Evolutionary conservation across 2,888 invertebrate species (phyloP), one percentile per base, ranked within the genome.

Genomic region (Noctua janthe): DNA sequence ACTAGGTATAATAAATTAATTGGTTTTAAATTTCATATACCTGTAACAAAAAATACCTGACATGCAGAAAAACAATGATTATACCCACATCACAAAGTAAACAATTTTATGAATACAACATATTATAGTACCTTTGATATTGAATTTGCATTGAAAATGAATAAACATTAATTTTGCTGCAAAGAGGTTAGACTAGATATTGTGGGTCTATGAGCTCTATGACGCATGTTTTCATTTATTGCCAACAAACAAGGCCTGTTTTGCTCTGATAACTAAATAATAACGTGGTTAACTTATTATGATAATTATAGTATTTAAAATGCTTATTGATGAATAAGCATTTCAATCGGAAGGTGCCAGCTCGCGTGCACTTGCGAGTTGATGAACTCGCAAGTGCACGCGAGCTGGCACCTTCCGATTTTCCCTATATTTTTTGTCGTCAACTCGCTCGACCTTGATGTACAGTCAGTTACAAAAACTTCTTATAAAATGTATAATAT

Each of bases 61-160:
- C 3, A 15, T n/a, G n/a, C 13, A 17, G 15, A 47, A 29, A 5
- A 51, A 13, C 2, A 29, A 66, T 56, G 13, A 43, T 43, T 35
- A 51, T 59, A 59, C 4, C 56, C 4, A 59, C n/a, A 59, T n/a
- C 2, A 15, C 15, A 51, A 78, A 43, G 13, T 47, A n/a, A 51
- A 76, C 49, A 47, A 47, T 47, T 67, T 13, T 11, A 67, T 20
- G 15, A 4, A 35, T 59, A 2, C 13, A 71, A 47, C 51, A 23
- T 56, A 54, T 0, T 2, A 29, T 49, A 51, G 11, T 59, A 59
- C n/a, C n/a, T 49, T 78, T 74, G 74, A 67, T 67, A 51, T 51
- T 74, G 8, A 81, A 49, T 71, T 81, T 49, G 64, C 62, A 80
- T 74, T 23, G 54, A 17, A 64, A 71, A 69, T 47, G 0, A 56